Evolutionary conservation across 2,797 vertebrate genomes (phyloP).

Genomic region (Glyptemys insculpta): DNA sequence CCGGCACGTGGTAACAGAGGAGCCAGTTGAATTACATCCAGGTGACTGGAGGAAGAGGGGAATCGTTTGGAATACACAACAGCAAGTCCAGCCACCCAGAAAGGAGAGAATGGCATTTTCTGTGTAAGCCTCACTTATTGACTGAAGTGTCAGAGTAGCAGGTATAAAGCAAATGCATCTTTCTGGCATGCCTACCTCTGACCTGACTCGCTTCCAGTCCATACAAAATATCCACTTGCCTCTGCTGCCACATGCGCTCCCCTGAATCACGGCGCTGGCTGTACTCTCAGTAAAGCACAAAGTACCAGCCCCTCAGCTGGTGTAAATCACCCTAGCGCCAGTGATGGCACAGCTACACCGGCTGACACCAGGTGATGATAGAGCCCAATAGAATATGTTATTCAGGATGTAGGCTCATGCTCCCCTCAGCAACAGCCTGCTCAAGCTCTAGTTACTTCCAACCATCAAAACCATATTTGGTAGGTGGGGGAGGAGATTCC

Average conservation of each 20-base stretch:
- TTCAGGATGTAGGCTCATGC: neutral
- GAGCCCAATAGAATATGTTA: slow-evolving; percentile 8
- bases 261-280: neutral
- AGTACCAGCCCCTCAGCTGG: neutral
- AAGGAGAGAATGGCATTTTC: neutral
- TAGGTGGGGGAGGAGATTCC: neutral
- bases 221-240: neutral
- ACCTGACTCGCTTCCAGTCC: neutral
- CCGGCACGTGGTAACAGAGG: neutral
- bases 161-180: neutral
- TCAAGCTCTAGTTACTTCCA: slow-evolving; percentile 23
- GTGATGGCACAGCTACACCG: neutral
- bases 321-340: neutral
- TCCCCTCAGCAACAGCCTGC: neutral
- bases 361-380: neutral
- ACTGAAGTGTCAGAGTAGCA: neutral
- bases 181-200: neutral
- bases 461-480: neutral
- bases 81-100: neutral
- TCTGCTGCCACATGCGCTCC: neutral
- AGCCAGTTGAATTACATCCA: neutral
- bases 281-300: neutral
- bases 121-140: neutral
- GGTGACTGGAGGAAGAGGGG: neutral
- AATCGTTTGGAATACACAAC: neutral